Evolutionary conservation across 2,113 vertebrate genomes (phyloP), one percentile per base, ranked within the genome.

Genomic region (Gopherus flavomarginatus): DNA sequence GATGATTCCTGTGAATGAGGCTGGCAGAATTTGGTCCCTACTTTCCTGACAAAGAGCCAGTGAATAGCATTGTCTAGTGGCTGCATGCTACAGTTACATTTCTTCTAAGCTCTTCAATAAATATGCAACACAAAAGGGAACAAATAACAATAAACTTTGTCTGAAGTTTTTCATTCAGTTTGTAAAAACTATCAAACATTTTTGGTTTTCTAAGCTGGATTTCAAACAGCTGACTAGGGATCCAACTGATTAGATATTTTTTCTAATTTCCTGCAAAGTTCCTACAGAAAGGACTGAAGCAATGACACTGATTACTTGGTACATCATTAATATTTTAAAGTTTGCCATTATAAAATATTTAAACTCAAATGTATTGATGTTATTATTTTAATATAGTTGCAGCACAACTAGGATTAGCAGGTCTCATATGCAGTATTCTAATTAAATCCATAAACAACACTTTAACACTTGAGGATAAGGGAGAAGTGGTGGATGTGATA

Each of bases 381-480:
- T 92, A 97, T 93, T 38, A 21, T 95, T 97, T 98, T 98, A 96
- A 97, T 98, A 97, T 93, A 90, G 91, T 96, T 94, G 96, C 97
- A 91, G 90, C 93, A 94, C 95, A 95, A 97, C 96, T 95, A 94
- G 96, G 97, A 98, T 98, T 97, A 98, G 96, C 96, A 81, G 96
- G 95, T 96, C 96, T 98, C 95, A 93, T 95, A 96, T 89, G 96
- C 92, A 56, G 94, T 38, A 47, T 96, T 98, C 98, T 98, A 98
- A 98, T 98, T 98, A 98, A 98, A 98, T 96, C 98, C 98, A 98
- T 98, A 98, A 98, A 98, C 96, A 98, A 98, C 31, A 19, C 81
- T 95, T 95, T 96, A 77, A 42, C 42, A 42, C 42, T 42, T 42
- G 42, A 42, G 42, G 42, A 42, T 42, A 42, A 42, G 42, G 42